Percentiles rank a stretch among this genome's conserved stretches.
phyloP scores from a whole-genome alignment of 2,888 invertebrate genomes.

The Xiphydria camelus region DNA sequence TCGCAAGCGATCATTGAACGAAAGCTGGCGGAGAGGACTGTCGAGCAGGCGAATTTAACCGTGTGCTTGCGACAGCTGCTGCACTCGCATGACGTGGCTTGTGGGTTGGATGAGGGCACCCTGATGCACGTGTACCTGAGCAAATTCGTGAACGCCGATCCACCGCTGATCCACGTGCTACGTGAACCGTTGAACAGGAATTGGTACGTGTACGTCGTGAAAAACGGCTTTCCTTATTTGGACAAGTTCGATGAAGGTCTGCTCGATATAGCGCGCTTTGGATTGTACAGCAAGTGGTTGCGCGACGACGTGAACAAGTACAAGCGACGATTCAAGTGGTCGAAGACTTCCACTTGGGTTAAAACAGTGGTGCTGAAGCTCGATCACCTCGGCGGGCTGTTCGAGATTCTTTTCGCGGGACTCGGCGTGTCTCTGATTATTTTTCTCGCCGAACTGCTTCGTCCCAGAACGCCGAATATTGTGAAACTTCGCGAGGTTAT shows the following conservation, averaged over 20 bases:
- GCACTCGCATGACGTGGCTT: constrained; percentile 13
- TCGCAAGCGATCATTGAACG: constrained; percentile 5
- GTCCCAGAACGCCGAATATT: background rate
- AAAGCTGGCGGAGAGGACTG: constrained; percentile 8
- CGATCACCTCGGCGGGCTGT: background rate
- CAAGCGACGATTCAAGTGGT: constrained; percentile 7
- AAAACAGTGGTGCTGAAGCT: too few relatives aligned
- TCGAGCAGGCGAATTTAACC: constrained; percentile 10
- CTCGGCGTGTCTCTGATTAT: background rate
- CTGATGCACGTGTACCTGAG: background rate
- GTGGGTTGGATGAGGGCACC: constrained; percentile 4
- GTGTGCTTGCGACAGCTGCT: constrained; percentile 13
- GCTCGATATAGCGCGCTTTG: constrained; percentile 15
- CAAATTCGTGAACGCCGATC: background rate
- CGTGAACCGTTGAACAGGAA: constrained; percentile 19
- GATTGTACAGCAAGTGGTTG: constrained; percentile 19
- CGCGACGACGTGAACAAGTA: constrained; percentile 5
- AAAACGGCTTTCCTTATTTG: constrained; percentile 19
- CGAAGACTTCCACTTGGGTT: background rate
- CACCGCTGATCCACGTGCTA: constrained; percentile 17
- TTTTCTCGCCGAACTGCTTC: background rate
- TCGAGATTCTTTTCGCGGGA: background rate
- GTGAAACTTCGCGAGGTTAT: too few relatives aligned
- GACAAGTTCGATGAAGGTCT: constrained; percentile 11
- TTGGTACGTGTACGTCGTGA: constrained; percentile 24